Evolutionary conservation across 2,797 vertebrate genomes (phyloP), one percentile per base, ranked within the genome.

Genomic region (Sebastes kiyomatsui): DNA sequence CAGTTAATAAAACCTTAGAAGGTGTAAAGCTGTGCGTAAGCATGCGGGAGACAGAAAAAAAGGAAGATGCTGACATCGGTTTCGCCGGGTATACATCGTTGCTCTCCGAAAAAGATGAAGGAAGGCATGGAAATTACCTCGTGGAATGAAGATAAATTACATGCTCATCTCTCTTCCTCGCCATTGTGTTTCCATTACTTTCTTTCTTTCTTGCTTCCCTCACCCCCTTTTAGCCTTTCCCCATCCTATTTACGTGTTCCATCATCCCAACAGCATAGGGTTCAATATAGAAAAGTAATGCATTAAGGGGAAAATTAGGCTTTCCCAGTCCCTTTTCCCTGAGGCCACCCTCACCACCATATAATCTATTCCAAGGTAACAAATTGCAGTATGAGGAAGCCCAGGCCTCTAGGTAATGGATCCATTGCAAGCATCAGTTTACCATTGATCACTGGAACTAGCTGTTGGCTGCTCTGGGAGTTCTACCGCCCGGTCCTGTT

Each of bases 361-460:
- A 61, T 62, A 82, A 87, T 86, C 79, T 80, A 76, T 81, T 87
- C 80, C 60, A 28, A 82, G 67, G 78, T 81, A 89, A 85, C 77
- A 87, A 75, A 93, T 82, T 80, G 62, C 84, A 76, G 49, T 8
- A 72, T 6, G 28, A 86, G 74, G 56, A 83, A 75, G 65, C 79
- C 75, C 22, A 6, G 23, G 72, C 72, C 66, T 61, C 75, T 72
- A 66, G 55, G 73, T 89, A 91, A 90, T 87, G 80, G 86, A 90
- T 89, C 76, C 75, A 70, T 22, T 70, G 56, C 67, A 72, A 79
- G 81, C 61, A 84, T 90, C 85, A 67, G 75, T 89, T 90, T 90
- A 87, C 89, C 61, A 90, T 80, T 80, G 86, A 93, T 93, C 77
- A 81, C 46, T 54, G 32, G 32, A 85, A 64, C 71, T 23, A 73